Percentiles rank a stretch among this genome's conserved stretches.
Evolutionary conservation across 2,113 vertebrate species (phyloP).

Genomic region (Antennarius striatus): DNA sequence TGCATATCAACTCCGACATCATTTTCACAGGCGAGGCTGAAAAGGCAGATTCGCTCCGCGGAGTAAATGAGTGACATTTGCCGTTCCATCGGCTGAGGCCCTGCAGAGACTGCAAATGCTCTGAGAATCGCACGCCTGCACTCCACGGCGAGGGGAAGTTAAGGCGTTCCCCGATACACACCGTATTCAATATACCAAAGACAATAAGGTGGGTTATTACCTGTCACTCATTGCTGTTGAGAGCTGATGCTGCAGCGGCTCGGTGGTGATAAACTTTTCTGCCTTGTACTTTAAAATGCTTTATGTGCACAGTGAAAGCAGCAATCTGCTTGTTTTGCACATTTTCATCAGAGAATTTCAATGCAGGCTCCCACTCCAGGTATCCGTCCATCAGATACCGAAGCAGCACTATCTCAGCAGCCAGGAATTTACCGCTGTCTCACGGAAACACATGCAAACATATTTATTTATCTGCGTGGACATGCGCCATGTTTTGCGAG

Average conservation of each 20-base stretch:
- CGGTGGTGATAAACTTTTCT: background rate
- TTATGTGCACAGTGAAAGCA: constrained; percentile 5
- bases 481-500: too few species aligned
- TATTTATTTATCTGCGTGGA: too few species aligned
- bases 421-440: too few species aligned
- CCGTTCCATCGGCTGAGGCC: background rate
- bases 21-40: constrained; percentile 15
- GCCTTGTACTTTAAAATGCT: constrained; percentile 22
- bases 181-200: constrained; percentile 26
- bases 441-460: too few species aligned
- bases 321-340: constrained; percentile 41
- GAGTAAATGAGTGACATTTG: constrained; percentile 25
- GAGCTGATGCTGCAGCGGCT: constrained; percentile 6
- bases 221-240: constrained; percentile 27
- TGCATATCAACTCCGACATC: constrained; percentile 32
- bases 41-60: constrained; percentile 14
- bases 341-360: constrained; percentile 12
- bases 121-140: constrained; percentile 5
- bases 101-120: constrained; percentile 15
- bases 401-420: background rate
- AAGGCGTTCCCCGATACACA: background rate
- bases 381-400: background rate
- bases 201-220: constrained; percentile 36
- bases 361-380: background rate
- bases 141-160: background rate